These are phyloP conservation scores for Lucinisca nassula DNA, from an alignment of 2,888 invertebrate species.

Conservation along the genomic window DNA sequence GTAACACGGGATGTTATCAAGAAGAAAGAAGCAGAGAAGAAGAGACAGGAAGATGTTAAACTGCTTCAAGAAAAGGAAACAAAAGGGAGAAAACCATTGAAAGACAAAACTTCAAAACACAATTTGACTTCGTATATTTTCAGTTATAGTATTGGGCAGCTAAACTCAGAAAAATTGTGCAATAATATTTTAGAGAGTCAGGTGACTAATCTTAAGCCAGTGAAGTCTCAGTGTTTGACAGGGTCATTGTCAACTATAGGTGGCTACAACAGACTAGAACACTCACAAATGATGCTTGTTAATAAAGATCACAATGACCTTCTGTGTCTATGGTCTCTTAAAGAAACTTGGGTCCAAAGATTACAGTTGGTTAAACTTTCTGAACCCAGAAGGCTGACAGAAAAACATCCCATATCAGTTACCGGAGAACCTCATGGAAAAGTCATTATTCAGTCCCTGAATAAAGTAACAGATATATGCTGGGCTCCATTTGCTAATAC, in stretches of 20 bases:
- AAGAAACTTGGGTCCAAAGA: conserved; percentile 75
- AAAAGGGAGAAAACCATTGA: background rate
- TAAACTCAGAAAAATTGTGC: background rate
- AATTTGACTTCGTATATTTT: background rate
- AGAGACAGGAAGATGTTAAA: conserved; percentile 72
- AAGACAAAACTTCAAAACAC: background rate
- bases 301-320: conserved; percentile 70
- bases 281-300: conserved; percentile 76
- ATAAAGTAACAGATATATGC: conserved; percentile 81
- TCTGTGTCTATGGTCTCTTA: conserved; percentile 81
- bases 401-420: conserved; percentile 54
- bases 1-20: conserved; percentile 80
- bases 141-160: background rate
- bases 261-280: conserved; percentile 72
- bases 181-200: background rate
- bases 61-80: background rate
- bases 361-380: conserved; percentile 77
- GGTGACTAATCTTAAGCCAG: conserved; percentile 46
- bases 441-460: conserved; percentile 67
- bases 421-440: conserved; percentile 60
- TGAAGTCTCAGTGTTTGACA: conserved; percentile 45
- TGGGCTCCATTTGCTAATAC: conserved; percentile 74
- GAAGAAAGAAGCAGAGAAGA: conserved; percentile 74
- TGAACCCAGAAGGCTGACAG: conserved; percentile 35
- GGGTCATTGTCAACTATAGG: background rate